phyloP scores from a whole-genome alignment of 2,888 invertebrate species.

The Conops quadrifasciatus region DNA sequence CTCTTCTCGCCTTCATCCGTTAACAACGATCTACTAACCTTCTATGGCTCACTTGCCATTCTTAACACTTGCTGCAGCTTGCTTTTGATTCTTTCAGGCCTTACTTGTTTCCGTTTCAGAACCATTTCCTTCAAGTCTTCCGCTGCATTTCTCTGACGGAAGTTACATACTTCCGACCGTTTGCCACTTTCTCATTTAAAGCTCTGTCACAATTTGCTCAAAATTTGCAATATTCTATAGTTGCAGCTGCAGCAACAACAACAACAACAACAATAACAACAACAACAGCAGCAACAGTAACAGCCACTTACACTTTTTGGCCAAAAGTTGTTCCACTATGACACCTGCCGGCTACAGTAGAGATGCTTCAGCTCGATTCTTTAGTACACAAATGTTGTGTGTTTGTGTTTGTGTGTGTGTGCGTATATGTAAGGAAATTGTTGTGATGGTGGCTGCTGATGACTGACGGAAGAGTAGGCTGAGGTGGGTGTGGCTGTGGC shows the following conservation, averaged over 20 bases:
- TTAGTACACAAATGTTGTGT: slow-evolving; percentile 5
- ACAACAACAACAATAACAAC: background rate
- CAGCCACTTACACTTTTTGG: background rate
- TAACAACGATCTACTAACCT: too few species aligned
- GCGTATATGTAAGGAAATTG: too few species aligned
- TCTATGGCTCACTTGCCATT: too few species aligned
- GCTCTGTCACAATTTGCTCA: background rate
- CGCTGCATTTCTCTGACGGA: slow-evolving; percentile 11
- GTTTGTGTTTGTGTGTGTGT: background rate
- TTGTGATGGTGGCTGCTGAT: too few species aligned
- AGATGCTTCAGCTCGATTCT: background rate
- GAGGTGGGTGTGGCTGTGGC: background rate
- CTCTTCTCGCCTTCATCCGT: too few species aligned
- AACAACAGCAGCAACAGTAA: background rate
- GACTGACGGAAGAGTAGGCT: background rate
- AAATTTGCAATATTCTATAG: too few species aligned
- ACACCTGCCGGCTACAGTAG: slow-evolving; percentile 24
- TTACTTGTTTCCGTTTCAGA: slow-evolving; percentile 25
- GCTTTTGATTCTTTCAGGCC: background rate
- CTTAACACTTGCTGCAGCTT: background rate
- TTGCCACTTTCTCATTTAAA: background rate
- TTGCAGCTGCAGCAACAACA: slow-evolving; percentile 1
- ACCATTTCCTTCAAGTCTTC: slow-evolving; percentile 26
- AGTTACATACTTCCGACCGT: slow-evolving; percentile 1
- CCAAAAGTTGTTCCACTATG: slow-evolving; percentile 15